Percentiles rank a stretch among this genome's conserved stretches.
Conservation (phyloP, 2,797 vertebrate species). For the Hippopotamyrus pictus region DNA sequence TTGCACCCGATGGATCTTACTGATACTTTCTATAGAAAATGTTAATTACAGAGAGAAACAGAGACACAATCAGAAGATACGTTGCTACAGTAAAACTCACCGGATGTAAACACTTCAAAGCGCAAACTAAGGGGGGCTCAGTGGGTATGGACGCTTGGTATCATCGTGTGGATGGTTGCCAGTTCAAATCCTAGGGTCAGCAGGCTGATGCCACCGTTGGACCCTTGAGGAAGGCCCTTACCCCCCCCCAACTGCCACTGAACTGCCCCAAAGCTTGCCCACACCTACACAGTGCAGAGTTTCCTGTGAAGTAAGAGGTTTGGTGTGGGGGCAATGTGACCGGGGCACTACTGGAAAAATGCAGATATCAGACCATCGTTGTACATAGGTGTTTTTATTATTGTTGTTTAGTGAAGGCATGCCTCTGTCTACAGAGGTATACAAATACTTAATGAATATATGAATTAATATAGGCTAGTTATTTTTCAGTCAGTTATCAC, state of each 20-base stretch:
- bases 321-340: not conserved
- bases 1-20: not conserved
- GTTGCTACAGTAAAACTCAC: not conserved
- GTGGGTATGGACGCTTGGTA: not conserved
- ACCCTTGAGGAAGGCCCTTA: not conserved
- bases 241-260: not conserved
- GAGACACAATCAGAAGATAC: not conserved
- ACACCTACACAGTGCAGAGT: not conserved
- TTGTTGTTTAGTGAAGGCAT: not conserved
- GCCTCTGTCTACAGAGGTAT: not conserved
- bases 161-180: not conserved
- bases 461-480: not conserved
- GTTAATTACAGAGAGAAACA: not conserved
- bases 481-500: not conserved
- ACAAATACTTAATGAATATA: not conserved
- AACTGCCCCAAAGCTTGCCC: not conserved
- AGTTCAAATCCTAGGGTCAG: not conserved
- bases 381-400: not conserved
- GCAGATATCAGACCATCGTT: not conserved
- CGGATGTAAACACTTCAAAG: not conserved
- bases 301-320: not conserved
- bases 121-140: not conserved
- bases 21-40: not conserved
- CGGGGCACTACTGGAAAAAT: not conserved
- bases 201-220: not conserved